Conservation (phyloP, 2,113 vertebrate genomes). For the Phrynosoma platyrhinos region DNA sequence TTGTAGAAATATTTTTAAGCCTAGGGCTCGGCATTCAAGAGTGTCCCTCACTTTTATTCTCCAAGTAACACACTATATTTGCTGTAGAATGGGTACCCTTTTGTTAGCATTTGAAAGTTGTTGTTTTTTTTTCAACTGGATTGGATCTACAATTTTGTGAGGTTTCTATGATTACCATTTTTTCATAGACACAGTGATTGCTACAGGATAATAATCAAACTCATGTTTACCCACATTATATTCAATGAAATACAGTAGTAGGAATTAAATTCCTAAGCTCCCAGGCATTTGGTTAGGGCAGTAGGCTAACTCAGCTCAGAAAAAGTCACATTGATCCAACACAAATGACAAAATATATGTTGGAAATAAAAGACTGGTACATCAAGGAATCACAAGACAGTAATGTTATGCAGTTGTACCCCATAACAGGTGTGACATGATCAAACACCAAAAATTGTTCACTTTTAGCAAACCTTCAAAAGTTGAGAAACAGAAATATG, state of each 20-base stretch:
- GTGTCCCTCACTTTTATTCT: not conserved
- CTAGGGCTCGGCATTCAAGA: not conserved
- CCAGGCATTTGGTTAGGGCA: not conserved
- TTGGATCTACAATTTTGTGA: not conserved
- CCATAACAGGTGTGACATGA: not conserved
- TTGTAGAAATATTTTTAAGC: not conserved
- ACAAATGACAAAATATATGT: not conserved
- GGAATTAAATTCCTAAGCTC: not conserved
- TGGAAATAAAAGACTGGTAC: not conserved
- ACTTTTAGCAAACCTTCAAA: not conserved
- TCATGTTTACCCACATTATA: not conserved
- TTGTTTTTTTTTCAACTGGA: not conserved
- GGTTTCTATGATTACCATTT: too few species aligned
- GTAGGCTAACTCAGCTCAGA: not conserved
- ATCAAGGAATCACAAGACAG: not conserved
- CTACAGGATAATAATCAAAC: not conserved
- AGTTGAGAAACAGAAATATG: not conserved
- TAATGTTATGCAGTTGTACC: not conserved
- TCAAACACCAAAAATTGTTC: not conserved
- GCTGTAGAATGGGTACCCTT: not conserved
- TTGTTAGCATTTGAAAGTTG: not conserved
- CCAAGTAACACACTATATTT: not conserved
- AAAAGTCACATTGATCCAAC: not conserved
- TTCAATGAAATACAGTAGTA: not conserved
- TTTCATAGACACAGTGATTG: not conserved